A percentile compares a stretch with the other conserved stretches of the same genome.
phyloP scores from a whole-genome alignment of 1,140 invertebrate genomes.

The Dendrolimus punctatus region DNA sequence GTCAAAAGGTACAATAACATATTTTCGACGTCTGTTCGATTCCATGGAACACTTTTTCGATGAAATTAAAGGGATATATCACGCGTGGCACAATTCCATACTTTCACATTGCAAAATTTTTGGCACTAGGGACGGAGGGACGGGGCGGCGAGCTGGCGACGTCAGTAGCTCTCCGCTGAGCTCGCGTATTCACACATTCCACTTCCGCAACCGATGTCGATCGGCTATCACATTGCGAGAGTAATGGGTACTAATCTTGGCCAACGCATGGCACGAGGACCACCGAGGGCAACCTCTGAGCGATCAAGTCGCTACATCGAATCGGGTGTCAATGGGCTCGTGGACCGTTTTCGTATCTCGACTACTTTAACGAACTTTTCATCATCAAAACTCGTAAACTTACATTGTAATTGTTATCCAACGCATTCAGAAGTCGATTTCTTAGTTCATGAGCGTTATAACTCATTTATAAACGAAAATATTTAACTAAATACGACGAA shows the following conservation, averaged over 20 bases:
- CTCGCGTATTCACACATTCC: constrained; percentile 53
- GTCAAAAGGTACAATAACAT: constrained; percentile 38
- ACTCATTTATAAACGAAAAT: constrained; percentile 73
- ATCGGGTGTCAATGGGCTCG: constrained; percentile 64
- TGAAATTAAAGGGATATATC: constrained; percentile 52
- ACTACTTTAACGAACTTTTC: constrained; percentile 46
- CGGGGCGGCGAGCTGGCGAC: constrained; percentile 57
- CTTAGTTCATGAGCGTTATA: constrained; percentile 72
- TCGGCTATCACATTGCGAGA: constrained; percentile 15
- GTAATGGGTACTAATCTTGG: constrained; percentile 23
- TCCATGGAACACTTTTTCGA: neutral
- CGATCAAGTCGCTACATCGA: constrained; percentile 56
- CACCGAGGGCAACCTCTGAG: constrained; percentile 41
- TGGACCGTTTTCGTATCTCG: constrained; percentile 64
- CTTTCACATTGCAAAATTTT: constrained; percentile 72
- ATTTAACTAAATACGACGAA: constrained; percentile 73
- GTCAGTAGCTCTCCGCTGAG: constrained; percentile 57
- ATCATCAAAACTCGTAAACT: constrained; percentile 64
- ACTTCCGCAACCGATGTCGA: constrained; percentile 28
- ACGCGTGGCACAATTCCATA: constrained; percentile 67
- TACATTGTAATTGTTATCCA: constrained; percentile 73
- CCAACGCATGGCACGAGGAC: constrained; percentile 26
- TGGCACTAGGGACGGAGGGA: constrained; percentile 66
- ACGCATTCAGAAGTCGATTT: constrained; percentile 72
- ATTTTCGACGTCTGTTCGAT: constrained; percentile 17